Base-by-base conservation (phyloP, 2,113 vertebrate species). In the Nothobranchius furzeri region DNA sequence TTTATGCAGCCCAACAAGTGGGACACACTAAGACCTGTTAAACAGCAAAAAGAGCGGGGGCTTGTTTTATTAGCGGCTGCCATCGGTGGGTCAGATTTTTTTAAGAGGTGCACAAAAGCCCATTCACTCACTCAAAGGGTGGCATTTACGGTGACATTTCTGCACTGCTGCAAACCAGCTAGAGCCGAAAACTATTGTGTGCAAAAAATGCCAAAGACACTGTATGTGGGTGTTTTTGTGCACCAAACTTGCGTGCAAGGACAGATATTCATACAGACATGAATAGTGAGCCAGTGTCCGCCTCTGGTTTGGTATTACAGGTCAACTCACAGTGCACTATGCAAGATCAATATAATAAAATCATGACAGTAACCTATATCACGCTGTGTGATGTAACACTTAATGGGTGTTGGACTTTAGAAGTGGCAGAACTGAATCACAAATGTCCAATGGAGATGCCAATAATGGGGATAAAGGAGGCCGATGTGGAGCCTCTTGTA, bases 51-150 rank as follows among this genome's bases (percentile, higher is more conserved):
- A 65, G 53, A 64, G 75, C 14, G 54, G 68, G 71, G 60, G 66
- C 17, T 56, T 6, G 14, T 81, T 85, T 88, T 60, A 76, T 54
- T 74, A 68, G 70, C 65, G 60, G 76, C 30, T 63, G 85, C 84
- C 70, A 84, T 86, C 73, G 76, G 73, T 81, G 65, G 72, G 69
- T 56, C 68, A 60, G 78, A 85, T 88, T 80, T 88, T 30, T 85
- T 89, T 82, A 86, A 83, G 84, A 87, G 81, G 73, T 64, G 59
- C 77, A 91, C 88, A 90, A 90, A 90, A 88, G 87, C 74, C 83
- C 40, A 78, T 89, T 91, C 81, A 90, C 48, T 37, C 15, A 54
- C 45, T 87, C 59, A 82, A 83, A 88, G 75, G 70, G 64, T 71
- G 66, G 78, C 81, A 82, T 90, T 90, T 90, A 88, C 83, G 81